Evolutionary conservation across 2,888 invertebrate genomes (phyloP).

Genomic region (Eupithecia abbreviata): DNA sequence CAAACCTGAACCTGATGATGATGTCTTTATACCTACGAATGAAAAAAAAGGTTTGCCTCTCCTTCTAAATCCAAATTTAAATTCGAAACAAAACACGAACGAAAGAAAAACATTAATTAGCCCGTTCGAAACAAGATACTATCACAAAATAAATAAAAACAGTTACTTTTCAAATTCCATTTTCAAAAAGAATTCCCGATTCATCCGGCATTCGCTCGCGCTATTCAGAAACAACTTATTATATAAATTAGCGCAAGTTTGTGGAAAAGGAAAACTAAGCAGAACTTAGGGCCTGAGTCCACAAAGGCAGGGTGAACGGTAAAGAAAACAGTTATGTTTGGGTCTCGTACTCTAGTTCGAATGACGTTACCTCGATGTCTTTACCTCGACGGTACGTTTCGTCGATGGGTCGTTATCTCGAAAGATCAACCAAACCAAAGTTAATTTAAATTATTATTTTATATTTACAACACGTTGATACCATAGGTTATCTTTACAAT

Average conservation of each 20-base stretch:
- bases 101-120: slow-evolving; percentile 47
- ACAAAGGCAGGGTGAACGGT: slow-evolving; percentile 8
- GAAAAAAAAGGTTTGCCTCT: neutral
- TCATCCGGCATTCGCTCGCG: slow-evolving; percentile 67
- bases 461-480: neutral
- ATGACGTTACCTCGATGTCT: too few relatives aligned
- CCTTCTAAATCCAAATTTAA: slow-evolving; percentile 6
- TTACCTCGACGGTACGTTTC: too few relatives aligned
- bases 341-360: too few relatives aligned
- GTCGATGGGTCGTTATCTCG: too few relatives aligned
- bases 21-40: too few relatives aligned
- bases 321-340: neutral
- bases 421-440: too few relatives aligned
- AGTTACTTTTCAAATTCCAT: slow-evolving; percentile 44
- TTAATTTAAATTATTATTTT: too few relatives aligned
- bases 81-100: slow-evolving; percentile 1
- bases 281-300: slow-evolving; percentile 26
- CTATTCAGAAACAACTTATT: slow-evolving; percentile 82
- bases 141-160: slow-evolving; percentile 54
- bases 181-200: slow-evolving; percentile 70
- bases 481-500: neutral
- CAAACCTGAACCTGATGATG: too few relatives aligned
- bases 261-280: slow-evolving; percentile 78
- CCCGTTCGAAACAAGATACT: slow-evolving; percentile 48
- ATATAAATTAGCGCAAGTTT: slow-evolving; percentile 82